Conservation (phyloP, 2,888 invertebrate species). For the Eupithecia exiguata region DNA sequence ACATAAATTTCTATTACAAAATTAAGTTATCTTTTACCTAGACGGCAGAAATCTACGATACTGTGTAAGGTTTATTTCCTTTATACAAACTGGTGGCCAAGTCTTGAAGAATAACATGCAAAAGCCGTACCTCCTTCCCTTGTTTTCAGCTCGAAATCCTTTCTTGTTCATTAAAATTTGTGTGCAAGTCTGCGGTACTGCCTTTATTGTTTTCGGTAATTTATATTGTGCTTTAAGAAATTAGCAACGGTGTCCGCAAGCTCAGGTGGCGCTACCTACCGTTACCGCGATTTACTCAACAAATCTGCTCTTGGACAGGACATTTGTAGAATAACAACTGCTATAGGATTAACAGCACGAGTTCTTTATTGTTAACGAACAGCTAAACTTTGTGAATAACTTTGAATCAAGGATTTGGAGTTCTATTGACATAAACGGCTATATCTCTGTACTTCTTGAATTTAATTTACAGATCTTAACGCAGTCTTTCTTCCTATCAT, state of each 20-base stretch:
- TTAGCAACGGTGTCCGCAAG: slow-evolving; percentile 64
- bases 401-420: neutral
- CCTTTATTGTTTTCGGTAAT: slow-evolving; percentile 78
- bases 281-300: slow-evolving; percentile 71
- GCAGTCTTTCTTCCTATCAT: neutral
- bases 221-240: slow-evolving; percentile 77
- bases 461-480: neutral
- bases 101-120: neutral
- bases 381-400: neutral
- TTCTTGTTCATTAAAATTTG: slow-evolving; percentile 64
- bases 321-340: slow-evolving; percentile 69
- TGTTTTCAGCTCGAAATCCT: slow-evolving; percentile 63
- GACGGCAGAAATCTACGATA: neutral
- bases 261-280: slow-evolving; percentile 69
- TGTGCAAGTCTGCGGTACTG: slow-evolving; percentile 43
- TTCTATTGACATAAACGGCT: slow-evolving; percentile 1
- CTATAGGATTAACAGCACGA: neutral
- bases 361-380: neutral
- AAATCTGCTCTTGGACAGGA: slow-evolving; percentile 61
- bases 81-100: neutral
- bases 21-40: neutral
- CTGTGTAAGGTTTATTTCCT: neutral
- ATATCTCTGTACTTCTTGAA: neutral
- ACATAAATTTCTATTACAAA: neutral
- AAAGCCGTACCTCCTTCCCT: slow-evolving; percentile 22